These are phyloP conservation scores for Salvator merianae DNA, from an alignment of 2,113 vertebrate species.

Conservation along the genomic window DNA sequence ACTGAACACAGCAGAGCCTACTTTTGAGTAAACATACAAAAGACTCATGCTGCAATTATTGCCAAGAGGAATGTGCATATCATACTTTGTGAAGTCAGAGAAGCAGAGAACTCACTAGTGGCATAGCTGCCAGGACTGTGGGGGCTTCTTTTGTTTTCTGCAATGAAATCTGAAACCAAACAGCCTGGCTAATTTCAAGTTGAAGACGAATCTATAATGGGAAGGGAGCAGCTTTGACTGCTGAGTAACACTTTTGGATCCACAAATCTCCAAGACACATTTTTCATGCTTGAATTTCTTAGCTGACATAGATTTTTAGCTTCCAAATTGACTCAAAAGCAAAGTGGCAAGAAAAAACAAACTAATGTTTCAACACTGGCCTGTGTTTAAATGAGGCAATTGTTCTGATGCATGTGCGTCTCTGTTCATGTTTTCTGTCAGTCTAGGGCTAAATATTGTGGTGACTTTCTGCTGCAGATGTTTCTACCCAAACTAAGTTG, in stretches of 20 bases:
- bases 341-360: neutral
- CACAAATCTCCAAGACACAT: neutral
- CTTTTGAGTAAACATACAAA: neutral
- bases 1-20: neutral
- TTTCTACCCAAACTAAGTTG: neutral
- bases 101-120: neutral
- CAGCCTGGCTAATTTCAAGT: neutral
- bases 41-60: neutral
- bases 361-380: neutral
- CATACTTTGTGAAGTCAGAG: neutral
- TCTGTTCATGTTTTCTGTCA: neutral
- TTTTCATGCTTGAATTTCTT: neutral
- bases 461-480: neutral
- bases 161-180: slow-evolving; percentile 19
- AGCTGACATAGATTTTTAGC: neutral
- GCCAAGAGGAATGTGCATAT: slow-evolving; percentile 22
- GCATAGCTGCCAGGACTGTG: slow-evolving; percentile 6
- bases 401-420: neutral
- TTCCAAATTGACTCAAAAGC: neutral
- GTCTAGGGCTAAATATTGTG: neutral
- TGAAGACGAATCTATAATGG: slow-evolving; percentile 12
- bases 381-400: neutral
- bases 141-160: neutral
- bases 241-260: neutral
- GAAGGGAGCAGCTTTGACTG: neutral